Base-by-base conservation (phyloP, 2,113 vertebrate genomes). In the Rhineura floridana region DNA sequence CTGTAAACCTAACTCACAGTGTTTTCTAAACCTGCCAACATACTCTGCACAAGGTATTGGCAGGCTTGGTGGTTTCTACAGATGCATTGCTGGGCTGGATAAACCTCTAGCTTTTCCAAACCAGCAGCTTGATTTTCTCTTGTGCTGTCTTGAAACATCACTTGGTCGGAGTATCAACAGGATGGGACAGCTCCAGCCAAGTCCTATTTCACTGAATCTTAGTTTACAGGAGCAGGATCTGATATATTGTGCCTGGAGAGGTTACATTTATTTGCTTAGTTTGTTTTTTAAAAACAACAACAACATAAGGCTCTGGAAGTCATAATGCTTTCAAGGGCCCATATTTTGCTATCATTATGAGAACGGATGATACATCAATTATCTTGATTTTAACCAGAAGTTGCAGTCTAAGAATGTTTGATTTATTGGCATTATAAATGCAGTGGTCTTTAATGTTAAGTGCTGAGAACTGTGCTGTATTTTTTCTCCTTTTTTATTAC, bases 391-490 rank as follows among this genome's bases (percentile, higher is more conserved):
- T 87, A 94, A 88, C 81, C 92, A 91, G 83, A 86, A 95, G 93
- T 86, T 36, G 76, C 89, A 87, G 42, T 28, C 87, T 90, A 86
- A 78, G 50, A 76, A 0, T 21, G 48, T 85, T 89, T 96, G 96
- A 97, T 97, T 96, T 97, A 96, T 96, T 95, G 82, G 90, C 92
- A 96, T 96, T 96, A 94, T 95, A 94, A 96, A 91, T 83, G 87
- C 85, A 93, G 67, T 87, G 89, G 93, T 83, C 94, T 97, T 96
- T 97, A 94, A 96, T 95, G 96, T 94, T 91, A 82, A 85, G 92
- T 89, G 95, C 94, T 93, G 6, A 91, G 92, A 96, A 95, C 91
- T 80, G 83, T 72, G 21, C 55, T 84, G 85, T 91, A 91, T 96
- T 96, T 94, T 93, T 89, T 94, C 83, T 91, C 95, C 48, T 81